Conservation (phyloP, 1,140 invertebrate species). For the Ruditapes philippinarum region DNA sequence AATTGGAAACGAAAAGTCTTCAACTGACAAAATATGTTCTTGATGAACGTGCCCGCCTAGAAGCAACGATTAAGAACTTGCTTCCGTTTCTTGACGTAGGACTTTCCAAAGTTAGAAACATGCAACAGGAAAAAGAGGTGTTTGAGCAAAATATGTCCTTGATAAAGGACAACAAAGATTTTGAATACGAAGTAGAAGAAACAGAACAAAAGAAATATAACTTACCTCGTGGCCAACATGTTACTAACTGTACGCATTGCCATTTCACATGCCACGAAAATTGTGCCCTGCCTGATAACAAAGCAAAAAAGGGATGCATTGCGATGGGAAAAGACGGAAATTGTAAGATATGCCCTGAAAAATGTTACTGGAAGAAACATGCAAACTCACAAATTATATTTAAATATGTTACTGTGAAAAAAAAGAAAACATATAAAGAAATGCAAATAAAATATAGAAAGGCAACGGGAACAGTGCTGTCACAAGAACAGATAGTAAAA, state of each 20-base stretch:
- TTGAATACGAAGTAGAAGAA: slow-evolving; percentile 43
- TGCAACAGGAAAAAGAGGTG: slow-evolving; percentile 36
- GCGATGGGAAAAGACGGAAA: slow-evolving; percentile 1
- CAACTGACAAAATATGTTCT: slow-evolving; percentile 52
- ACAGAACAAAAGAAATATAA: not conserved
- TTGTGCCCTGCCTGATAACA: slow-evolving; percentile 23
- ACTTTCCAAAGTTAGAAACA: slow-evolving; percentile 1
- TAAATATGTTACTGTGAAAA: not conserved
- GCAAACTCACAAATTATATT: slow-evolving; percentile 11
- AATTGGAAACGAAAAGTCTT: slow-evolving; percentile 35
- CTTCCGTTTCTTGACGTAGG: slow-evolving; percentile 18
- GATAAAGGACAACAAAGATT: slow-evolving; percentile 59
- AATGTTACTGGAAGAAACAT: slow-evolving; percentile 52
- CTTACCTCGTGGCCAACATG: slow-evolving; percentile 17
- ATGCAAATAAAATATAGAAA: slow-evolving; percentile 15
- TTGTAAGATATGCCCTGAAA: slow-evolving; percentile 41
- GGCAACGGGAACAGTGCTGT: slow-evolving; percentile 18
- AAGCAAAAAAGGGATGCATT: not conserved
- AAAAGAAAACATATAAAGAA: slow-evolving; percentile 35
- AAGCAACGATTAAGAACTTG: slow-evolving; percentile 28
- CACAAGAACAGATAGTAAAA: slow-evolving; percentile 40
- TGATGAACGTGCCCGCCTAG: slow-evolving; percentile 16
- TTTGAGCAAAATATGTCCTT: slow-evolving; percentile 47
- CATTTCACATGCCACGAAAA: slow-evolving; percentile 63
- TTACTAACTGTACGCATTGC: slow-evolving; percentile 63